Evolutionary conservation across 2,113 vertebrate species (phyloP).

Genomic region (Paratilapia polleni): DNA sequence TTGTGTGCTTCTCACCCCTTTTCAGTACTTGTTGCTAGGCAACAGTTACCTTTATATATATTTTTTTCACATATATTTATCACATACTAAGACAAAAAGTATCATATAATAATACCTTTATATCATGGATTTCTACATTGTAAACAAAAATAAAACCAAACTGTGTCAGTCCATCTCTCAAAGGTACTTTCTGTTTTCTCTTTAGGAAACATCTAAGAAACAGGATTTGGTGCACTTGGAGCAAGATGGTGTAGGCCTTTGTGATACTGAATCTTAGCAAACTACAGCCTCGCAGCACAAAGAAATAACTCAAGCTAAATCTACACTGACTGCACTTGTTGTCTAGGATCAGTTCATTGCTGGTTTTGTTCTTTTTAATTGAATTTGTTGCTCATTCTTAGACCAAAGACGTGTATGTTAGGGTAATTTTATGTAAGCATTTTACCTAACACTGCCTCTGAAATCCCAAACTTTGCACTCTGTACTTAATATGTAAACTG

Average conservation of each 20-base stretch:
- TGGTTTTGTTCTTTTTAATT: neutral
- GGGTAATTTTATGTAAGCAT: neutral
- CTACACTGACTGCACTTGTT: neutral
- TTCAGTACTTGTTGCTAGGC: neutral
- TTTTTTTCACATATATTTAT: neutral
- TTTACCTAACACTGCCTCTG: neutral
- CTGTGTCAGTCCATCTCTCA: neutral
- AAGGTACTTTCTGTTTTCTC: neutral
- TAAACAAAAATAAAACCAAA: neutral
- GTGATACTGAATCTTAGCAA: neutral
- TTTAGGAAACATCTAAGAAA: neutral
- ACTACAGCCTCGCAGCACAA: neutral
- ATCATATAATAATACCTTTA: fast-evolving
- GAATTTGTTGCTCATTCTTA: neutral
- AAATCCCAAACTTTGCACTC: fast-evolving
- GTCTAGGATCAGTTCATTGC: neutral
- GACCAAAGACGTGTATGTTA: neutral
- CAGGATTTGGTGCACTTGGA: fast-evolving
- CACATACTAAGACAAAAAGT: neutral
- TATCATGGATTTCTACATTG: neutral
- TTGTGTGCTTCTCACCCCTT: neutral
- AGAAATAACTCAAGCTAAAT: neutral
- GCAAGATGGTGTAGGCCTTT: too few relatives aligned
- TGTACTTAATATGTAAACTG: neutral
- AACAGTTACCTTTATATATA: neutral